phyloP scores from a whole-genome alignment of 2,888 invertebrate species.

The Stenurella melanura region DNA sequence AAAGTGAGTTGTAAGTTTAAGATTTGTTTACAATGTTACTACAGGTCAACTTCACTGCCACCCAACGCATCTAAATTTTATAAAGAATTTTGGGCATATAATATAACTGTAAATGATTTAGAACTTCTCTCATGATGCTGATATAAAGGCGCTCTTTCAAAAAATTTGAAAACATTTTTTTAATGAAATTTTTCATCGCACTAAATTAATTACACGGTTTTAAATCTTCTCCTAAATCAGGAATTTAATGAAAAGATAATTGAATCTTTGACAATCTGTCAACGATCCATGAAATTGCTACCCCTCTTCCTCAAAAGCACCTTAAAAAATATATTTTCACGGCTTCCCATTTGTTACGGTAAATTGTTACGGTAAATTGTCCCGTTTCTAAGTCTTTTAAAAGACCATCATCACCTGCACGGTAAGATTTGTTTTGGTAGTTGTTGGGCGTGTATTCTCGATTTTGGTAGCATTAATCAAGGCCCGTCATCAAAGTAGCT shows the following conservation, averaged over 20 bases:
- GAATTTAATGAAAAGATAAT: background rate
- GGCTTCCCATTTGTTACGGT: background rate
- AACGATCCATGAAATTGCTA: background rate
- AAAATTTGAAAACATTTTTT: too few relatives aligned
- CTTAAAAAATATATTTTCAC: background rate
- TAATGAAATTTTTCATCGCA: too few relatives aligned
- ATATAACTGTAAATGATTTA: background rate
- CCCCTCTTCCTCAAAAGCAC: background rate
- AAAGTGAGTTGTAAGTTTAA: too few relatives aligned
- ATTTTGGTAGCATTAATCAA: constrained; percentile 15
- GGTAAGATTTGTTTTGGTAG: constrained; percentile 23
- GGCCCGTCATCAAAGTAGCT: background rate
- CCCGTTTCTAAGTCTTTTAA: background rate
- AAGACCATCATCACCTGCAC: background rate
- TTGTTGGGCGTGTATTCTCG: constrained; percentile 11
- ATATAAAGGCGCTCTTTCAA: too few relatives aligned
- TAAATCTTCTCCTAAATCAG: too few relatives aligned
- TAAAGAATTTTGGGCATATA: background rate
- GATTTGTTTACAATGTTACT: too few relatives aligned
- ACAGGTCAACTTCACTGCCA: too few relatives aligned
- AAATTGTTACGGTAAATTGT: background rate
- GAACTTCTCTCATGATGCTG: too few relatives aligned
- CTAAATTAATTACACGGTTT: too few relatives aligned
- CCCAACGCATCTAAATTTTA: background rate
- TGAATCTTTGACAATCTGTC: background rate